Conservation (phyloP, 1,140 invertebrate species). For the Plutomurus gul region DNA sequence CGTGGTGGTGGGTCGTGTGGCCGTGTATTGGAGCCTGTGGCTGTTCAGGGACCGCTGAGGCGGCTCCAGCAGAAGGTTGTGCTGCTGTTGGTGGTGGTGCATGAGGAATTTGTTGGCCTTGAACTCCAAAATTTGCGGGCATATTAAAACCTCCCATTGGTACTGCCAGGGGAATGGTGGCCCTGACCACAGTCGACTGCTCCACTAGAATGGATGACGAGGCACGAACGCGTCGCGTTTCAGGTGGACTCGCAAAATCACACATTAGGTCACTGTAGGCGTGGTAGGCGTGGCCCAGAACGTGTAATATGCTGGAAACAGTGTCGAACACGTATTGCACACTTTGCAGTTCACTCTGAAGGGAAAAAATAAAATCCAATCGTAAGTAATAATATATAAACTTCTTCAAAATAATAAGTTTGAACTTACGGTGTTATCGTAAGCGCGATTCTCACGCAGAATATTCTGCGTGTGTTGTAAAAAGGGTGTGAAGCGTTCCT, state of each 20-base stretch:
- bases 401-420: neutral
- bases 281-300: slow-evolving; percentile 83
- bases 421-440: neutral
- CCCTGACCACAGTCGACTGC: slow-evolving; percentile 67
- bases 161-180: slow-evolving; percentile 65
- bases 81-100: neutral
- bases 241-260: slow-evolving; percentile 67
- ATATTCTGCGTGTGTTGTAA: slow-evolving; percentile 43
- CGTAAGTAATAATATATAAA: neutral
- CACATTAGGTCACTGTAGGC: slow-evolving; percentile 82
- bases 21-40: slow-evolving; percentile 27
- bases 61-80: neutral
- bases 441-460: slow-evolving; percentile 48
- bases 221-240: slow-evolving; percentile 71
- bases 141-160: slow-evolving; percentile 50
- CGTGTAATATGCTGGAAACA: slow-evolving; percentile 79
- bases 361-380: slow-evolving; percentile 1
- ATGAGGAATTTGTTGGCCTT: neutral
- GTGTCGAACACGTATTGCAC: slow-evolving; percentile 70
- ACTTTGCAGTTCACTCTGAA: slow-evolving; percentile 53
- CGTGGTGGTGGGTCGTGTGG: neutral
- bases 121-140: neutral
- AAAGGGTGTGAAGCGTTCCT: slow-evolving; percentile 44
- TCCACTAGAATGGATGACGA: slow-evolving; percentile 72
- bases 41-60: slow-evolving; percentile 53